Conservation (phyloP, 2,113 vertebrate species). For the Equus quagga region DNA sequence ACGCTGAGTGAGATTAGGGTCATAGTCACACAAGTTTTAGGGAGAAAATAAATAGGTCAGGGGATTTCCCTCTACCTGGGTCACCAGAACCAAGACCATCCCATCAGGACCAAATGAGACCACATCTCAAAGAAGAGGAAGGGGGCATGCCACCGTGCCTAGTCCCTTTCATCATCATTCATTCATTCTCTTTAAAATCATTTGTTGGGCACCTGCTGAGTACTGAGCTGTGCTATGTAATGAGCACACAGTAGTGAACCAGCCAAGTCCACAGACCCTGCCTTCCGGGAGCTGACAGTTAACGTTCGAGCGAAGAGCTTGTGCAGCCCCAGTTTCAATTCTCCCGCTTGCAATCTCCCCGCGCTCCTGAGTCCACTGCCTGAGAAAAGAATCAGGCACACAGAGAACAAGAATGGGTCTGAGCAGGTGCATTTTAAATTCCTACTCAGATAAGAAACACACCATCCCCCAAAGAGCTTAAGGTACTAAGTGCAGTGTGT, state of each 20-base stretch:
- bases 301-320: neutral
- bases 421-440: neutral
- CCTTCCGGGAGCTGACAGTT: neutral
- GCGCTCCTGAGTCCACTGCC: neutral
- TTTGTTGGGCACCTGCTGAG: neutral
- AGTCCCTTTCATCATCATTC: neutral
- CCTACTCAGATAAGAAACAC: neutral
- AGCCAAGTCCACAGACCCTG: neutral
- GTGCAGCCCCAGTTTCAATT: neutral
- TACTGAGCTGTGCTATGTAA: too few species aligned
- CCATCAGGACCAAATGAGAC: neutral
- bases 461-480: neutral
- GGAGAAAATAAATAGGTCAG: neutral
- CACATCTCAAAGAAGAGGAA: neutral
- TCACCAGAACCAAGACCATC: neutral
- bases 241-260: neutral
- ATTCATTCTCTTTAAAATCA: neutral
- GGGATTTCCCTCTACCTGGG: neutral
- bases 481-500: neutral
- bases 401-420: neutral
- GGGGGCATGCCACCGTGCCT: fast-evolving
- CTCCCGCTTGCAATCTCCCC: neutral
- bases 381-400: neutral
- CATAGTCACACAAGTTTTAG: neutral
- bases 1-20: neutral